Evolutionary conservation across 2,113 vertebrate species (phyloP).

Genomic region (Xenopus borealis): DNA sequence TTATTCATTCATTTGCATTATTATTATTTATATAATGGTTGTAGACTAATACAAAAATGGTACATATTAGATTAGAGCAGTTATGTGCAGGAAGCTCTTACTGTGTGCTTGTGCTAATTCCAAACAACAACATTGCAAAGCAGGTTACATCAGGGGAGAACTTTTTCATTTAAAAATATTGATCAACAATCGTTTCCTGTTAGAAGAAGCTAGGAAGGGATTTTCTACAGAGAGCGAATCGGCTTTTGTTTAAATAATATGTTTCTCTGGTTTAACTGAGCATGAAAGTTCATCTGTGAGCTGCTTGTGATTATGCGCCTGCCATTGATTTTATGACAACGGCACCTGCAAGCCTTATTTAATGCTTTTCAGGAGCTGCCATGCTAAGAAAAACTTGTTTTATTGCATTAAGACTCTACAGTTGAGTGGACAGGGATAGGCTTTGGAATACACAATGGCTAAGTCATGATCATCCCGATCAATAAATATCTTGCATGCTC

Average conservation of each 20-base stretch:
- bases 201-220: slow-evolving; percentile 33
- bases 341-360: slow-evolving; percentile 49
- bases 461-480: slow-evolving; percentile 4
- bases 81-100: too few species aligned
- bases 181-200: slow-evolving; percentile 47
- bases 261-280: slow-evolving; percentile 51
- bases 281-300: slow-evolving; percentile 46
- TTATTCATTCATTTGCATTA: too few species aligned
- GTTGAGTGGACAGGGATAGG: slow-evolving; percentile 21
- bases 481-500: slow-evolving; percentile 13
- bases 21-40: too few species aligned
- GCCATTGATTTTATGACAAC: slow-evolving; percentile 57
- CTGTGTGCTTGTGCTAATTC: slow-evolving; percentile 7
- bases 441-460: not conserved
- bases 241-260: slow-evolving; percentile 44
- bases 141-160: slow-evolving; percentile 35
- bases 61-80: too few species aligned
- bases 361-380: slow-evolving; percentile 18
- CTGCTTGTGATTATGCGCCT: slow-evolving; percentile 40
- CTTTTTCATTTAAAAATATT: slow-evolving; percentile 44
- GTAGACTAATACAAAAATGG: too few species aligned
- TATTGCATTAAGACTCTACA: slow-evolving; percentile 9
- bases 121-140: slow-evolving; percentile 13
- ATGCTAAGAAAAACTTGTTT: slow-evolving; percentile 12
- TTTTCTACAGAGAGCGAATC: slow-evolving; percentile 43